Evolutionary conservation across 2,888 invertebrate genomes (phyloP).

Genomic region (Theristus sp.): DNA sequence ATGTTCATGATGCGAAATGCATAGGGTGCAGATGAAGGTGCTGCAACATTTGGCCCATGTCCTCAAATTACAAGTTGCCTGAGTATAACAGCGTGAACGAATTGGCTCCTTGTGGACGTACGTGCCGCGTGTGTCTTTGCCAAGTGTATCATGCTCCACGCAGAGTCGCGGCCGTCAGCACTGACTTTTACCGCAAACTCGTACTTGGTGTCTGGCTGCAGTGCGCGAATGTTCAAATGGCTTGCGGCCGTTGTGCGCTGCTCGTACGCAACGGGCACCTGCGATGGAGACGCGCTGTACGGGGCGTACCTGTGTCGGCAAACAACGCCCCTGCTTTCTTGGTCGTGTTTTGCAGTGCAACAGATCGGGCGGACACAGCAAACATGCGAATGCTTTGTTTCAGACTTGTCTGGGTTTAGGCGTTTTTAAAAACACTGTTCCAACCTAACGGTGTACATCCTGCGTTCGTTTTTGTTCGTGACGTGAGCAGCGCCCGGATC

Average conservation of each 20-base stretch:
- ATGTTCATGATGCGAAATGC: not conserved
- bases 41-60: not conserved
- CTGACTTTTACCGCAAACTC: not conserved
- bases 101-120: no score
- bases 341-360: no score
- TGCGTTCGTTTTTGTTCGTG: no score
- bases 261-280: not conserved
- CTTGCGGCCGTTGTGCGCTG: not conserved
- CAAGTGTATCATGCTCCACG: not conserved
- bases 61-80: not conserved
- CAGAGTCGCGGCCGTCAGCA: not conserved
- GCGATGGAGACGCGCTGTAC: not conserved
- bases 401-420: no score
- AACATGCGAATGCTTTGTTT: no score
- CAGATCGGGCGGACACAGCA: no score
- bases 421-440: no score
- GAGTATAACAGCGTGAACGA: no score
- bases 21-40: not conserved
- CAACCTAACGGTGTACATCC: no score
- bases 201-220: constrained; percentile 4
- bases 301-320: not conserved
- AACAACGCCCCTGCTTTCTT: no score
- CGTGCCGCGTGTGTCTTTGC: not conserved
- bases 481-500: not conserved
- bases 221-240: not conserved